Evolutionary conservation across 2,113 vertebrate species (phyloP), one percentile per base, ranked within the genome.

Genomic region (Chlamydotis undulata): DNA sequence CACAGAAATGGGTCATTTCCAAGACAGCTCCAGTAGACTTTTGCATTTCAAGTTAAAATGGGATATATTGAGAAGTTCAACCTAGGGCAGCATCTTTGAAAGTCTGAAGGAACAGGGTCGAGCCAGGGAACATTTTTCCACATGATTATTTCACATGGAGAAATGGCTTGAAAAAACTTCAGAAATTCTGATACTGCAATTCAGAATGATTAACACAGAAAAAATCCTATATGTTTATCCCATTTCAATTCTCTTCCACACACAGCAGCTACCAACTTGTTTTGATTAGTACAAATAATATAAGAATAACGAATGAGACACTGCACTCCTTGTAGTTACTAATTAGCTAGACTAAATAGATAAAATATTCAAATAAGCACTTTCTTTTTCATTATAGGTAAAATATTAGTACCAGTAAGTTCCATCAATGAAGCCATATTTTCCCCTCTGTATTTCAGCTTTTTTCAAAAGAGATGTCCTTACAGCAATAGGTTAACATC

Each of bases 341-440:
- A 63, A 73, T 63, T 39, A 83, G 26, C 24, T 45, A 23, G 18
- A 78, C 13, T 15, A 50, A 11, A n/a, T 2, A 69, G 43, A 74
- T 12, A 53, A 70, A 52, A 67, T 19, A 39, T 10, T 28, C 6
- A 35, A 33, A 50, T 2, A 59, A 52, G 15, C 39, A 45, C 11
- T 7, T 45, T 25, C 19, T 69, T 67, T 82, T 61, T 33, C 29
- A 35, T 47, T 45, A 64, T 2, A 56, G 41, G 7, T 31, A 70
- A 47, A 74, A 60, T 22, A 68, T 14, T 25, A 71, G 41, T 23
- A 50, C 37, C 14, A 23, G 7, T 31, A 60, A 41, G 10, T 45
- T 11, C 25, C 22, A 61, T 11, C 23, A 24, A 5, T 7, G 12
- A 52, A 64, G 7, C 7, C 0, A 0, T 7, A 47, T 63, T 43